Percentiles rank a stretch among this genome's conserved stretches.
Conservation (phyloP, 2,888 invertebrate genomes). For the Autographa pulchrina region DNA sequence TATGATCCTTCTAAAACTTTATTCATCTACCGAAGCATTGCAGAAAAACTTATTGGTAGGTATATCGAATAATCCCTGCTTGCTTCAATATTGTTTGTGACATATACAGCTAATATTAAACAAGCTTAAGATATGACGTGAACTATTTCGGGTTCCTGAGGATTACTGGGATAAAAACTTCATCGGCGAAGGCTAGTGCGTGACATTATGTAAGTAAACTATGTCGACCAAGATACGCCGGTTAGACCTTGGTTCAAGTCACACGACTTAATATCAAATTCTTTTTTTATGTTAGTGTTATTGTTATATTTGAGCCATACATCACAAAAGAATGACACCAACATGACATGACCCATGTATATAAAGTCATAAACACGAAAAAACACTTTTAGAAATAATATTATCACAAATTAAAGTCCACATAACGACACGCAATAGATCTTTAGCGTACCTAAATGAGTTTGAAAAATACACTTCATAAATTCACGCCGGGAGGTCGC, state of each 20-base stretch:
- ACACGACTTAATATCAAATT: slow-evolving; percentile 36
- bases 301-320: slow-evolving; percentile 23
- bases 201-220: slow-evolving; percentile 47
- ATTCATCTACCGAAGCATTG: background rate
- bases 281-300: slow-evolving; percentile 28
- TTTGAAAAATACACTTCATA: slow-evolving; percentile 18
- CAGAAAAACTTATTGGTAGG: background rate
- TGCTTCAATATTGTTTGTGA: background rate
- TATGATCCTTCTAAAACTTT: background rate
- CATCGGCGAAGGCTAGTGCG: slow-evolving; percentile 53
- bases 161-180: slow-evolving; percentile 61
- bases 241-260: slow-evolving; percentile 37
- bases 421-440: slow-evolving; percentile 11
- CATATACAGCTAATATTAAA: slow-evolving; percentile 20
- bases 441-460: background rate
- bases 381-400: slow-evolving; percentile 16
- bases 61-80: background rate
- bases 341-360: slow-evolving; percentile 19
- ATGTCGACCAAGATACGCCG: slow-evolving; percentile 34
- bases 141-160: slow-evolving; percentile 49
- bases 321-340: slow-evolving; percentile 16
- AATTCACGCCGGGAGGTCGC: slow-evolving; percentile 24
- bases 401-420: slow-evolving; percentile 24
- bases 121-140: slow-evolving; percentile 30
- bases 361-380: slow-evolving; percentile 15